These are phyloP conservation scores for Myrmophylax atrothorax DNA, from an alignment of 2,113 vertebrate species.

Conservation along the genomic window DNA sequence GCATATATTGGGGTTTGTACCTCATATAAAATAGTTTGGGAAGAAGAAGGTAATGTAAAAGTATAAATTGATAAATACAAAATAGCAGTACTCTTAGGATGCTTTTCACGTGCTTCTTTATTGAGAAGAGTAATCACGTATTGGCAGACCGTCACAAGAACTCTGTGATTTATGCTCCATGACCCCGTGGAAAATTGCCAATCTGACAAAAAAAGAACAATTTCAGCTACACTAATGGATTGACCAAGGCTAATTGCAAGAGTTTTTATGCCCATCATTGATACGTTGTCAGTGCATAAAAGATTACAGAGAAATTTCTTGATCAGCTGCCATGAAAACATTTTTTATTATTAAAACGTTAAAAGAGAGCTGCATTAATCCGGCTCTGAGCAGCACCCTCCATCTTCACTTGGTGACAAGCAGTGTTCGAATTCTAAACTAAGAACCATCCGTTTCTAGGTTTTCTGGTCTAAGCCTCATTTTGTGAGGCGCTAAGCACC, in stretches of 20 bases:
- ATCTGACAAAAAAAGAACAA: slow-evolving; percentile 59
- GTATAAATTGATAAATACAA: background rate
- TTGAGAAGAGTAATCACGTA: background rate
- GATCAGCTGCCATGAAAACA: slow-evolving; percentile 48
- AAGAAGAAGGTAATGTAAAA: background rate
- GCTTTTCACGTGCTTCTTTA: slow-evolving; percentile 31
- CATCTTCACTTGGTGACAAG: slow-evolving; percentile 13
- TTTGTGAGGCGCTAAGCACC: background rate
- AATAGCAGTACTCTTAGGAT: background rate
- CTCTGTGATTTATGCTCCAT: background rate
- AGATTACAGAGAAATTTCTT: slow-evolving; percentile 62
- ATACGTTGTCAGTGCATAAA: slow-evolving; percentile 29
- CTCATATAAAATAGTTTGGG: background rate
- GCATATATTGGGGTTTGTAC: background rate
- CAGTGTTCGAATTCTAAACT: background rate
- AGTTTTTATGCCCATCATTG: slow-evolving; percentile 36
- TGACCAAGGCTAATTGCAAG: slow-evolving; percentile 44
- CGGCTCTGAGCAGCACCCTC: background rate
- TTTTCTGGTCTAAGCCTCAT: background rate
- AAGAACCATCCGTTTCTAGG: background rate
- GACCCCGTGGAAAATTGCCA: slow-evolving; percentile 41
- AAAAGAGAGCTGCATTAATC: background rate
- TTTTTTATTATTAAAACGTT: slow-evolving; percentile 14
- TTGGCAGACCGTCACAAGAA: background rate
- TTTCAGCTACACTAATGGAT: slow-evolving; percentile 55